Base-by-base conservation (phyloP, 2,113 vertebrate species). In the Zapus hudsonius region DNA sequence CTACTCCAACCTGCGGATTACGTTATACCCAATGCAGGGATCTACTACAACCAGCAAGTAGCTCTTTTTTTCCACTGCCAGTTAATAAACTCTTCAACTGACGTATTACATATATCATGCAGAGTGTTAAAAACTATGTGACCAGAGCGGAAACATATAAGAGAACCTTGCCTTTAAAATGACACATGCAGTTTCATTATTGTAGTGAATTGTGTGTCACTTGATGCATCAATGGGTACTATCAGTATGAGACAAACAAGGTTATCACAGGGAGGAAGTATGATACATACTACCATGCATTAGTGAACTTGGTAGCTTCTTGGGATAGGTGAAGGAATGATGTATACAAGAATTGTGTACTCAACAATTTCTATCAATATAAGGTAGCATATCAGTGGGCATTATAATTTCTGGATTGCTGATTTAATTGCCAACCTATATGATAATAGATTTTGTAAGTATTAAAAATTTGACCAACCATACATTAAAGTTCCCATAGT, bases 321-420 rank as follows among this genome's bases (percentile, higher is more conserved):
- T 81, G 67, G 36, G 29, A 81, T 87, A 69, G 42, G 79, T 91
- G 84, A 80, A 42, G 83, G 4, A 79, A 44, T 55, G 13, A 67
- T 64, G n/a, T 76, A 0, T 80, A 79, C 76, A 59, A 84, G 89
- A 55, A 47, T 85, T 72, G 67, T 47, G 20, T 72, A 59, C 36
- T 55, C 31, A 87, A 13, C 44, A 70, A 61, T 75, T 27, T 63
- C 92, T 13, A 36, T 57, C 40, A 83, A 20, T 83, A 22, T 70
- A 75, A 89, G 79, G 66, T 38, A 4, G 27, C 44, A 40, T 89
- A 76, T 76, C 59, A 78, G 11, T 74, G 33, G 47, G 27, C 55
- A 27, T n/a, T 95, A 9, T 87, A 94, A 92, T 92, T 90, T 89
- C 52, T 85, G 25, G 59, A 44, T 94, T 47, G 57, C 23, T 33